phyloP scores from a whole-genome alignment of 2,888 invertebrate genomes.

The Pachycephus smyrnensis region DNA sequence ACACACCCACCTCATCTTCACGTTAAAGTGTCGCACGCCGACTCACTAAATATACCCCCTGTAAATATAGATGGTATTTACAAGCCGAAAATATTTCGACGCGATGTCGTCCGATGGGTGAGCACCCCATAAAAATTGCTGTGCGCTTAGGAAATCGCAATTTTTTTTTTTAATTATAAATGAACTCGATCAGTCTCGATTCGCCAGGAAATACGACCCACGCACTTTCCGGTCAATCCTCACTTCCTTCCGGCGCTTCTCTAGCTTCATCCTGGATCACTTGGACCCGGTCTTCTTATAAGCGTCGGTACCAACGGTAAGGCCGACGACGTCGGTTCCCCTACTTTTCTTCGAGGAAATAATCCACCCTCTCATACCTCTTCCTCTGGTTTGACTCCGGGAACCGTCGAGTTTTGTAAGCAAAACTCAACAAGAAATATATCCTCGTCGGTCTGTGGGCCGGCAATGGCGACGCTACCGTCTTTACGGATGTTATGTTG shows the following conservation, averaged over 20 bases:
- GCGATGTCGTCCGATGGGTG: constrained; percentile 23
- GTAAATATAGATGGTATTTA: constrained; percentile 65
- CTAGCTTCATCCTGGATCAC: neutral
- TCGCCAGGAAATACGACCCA: neutral
- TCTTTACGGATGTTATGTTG: constrained; percentile 21
- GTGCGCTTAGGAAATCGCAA: constrained; percentile 9
- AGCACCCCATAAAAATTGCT: neutral
- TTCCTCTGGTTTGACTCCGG: constrained; percentile 3
- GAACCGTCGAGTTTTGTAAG: constrained; percentile 20
- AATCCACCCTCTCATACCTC: constrained; percentile 11
- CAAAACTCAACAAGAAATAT: constrained; percentile 19
- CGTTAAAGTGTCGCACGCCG: constrained; percentile 54
- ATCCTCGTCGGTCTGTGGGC: neutral
- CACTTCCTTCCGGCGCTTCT: neutral
- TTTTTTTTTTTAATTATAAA: neutral
- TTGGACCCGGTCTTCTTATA: neutral
- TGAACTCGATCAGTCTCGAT: neutral
- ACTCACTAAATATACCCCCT: constrained; percentile 59
- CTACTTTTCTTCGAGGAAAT: constrained; percentile 11
- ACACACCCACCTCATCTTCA: constrained; percentile 62
- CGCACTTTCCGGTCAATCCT: neutral
- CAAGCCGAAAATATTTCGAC: constrained; percentile 56
- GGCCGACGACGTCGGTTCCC: neutral
- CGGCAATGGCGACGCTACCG: constrained; percentile 1
- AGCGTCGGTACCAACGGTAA: neutral